Base-by-base conservation (phyloP, 2,888 invertebrate genomes). In the Chelonus formosanus region DNA sequence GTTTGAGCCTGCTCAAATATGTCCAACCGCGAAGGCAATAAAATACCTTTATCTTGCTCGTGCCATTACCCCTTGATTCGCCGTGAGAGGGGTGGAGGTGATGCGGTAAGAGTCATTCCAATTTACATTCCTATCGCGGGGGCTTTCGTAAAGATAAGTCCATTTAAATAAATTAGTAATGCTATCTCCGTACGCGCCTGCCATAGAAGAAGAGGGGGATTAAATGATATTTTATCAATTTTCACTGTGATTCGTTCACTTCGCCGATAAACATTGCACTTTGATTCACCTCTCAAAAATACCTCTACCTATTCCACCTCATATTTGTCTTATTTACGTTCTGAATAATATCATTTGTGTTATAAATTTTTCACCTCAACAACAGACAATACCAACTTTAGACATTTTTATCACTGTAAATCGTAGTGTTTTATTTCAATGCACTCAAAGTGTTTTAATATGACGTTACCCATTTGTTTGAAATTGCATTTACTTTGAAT, bases 81-180 rank as follows among this genome's bases (percentile, higher is more conserved):
- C 52, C 52, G 64, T 53, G 67, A 8, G 53, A 50, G 61, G 54
- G 65, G 62, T 52, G 73, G 77, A 73, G 76, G 65, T 45, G 67
- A 53, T 65, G 67, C 67, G 63, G 64, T 59, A 68, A 68, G 68
- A 67, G 75, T 67, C 67, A 57, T 75, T 77, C 71, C 80, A 83
- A 84, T 84, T 84, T 83, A 82, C 84, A 84, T 84, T 81, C 75
- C 81, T 84, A 84, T 84, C 84, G 62, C 67, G 67, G 80, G 81
- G 75, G 74, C 76, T 80, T 83, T 80, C 77, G 76, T 75, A 80
- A 75, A 83, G 84, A 84, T 84, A 83, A 84, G 78, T 82, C 79
- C 80, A 82, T 84, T 84, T 83, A 83, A 84, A 84, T 84, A 83
- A 84, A 84, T 84, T 84, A 84, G 84, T 82, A 79, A 82, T 76